These are phyloP conservation scores for Noturus placidus DNA, from an alignment of 2,113 vertebrate genomes.

Conservation along the genomic window DNA sequence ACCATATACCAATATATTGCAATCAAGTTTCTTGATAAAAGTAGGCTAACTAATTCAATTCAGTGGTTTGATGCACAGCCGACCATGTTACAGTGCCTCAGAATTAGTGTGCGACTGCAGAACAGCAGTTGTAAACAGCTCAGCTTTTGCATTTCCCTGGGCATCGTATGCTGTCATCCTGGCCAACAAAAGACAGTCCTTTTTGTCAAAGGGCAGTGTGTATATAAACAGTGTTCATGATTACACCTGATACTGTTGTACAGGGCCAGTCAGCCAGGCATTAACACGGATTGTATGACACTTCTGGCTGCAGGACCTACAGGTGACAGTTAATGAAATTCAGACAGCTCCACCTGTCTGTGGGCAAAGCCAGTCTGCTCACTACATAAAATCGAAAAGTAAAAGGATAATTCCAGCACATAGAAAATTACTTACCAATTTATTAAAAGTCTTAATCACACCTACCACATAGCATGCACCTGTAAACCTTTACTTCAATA, in stretches of 20 bases:
- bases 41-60: constrained; percentile 30
- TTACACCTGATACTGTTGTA: constrained; percentile 58
- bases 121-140: constrained; percentile 18
- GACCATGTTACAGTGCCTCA: constrained; percentile 6
- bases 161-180: constrained; percentile 4
- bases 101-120: not conserved
- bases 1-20: not conserved
- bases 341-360: constrained; percentile 59
- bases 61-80: not conserved
- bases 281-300: constrained; percentile 58
- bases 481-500: not conserved
- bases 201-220: constrained; percentile 3
- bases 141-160: not conserved
- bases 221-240: constrained; percentile 60
- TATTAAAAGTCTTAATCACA: not conserved
- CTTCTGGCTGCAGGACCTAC: constrained; percentile 50
- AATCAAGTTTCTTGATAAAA: not conserved
- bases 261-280: constrained; percentile 55
- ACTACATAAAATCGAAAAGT: not conserved
- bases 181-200: not conserved
- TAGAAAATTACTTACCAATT: not conserved
- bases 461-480: not conserved
- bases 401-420: not conserved
- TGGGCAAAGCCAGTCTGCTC: constrained; percentile 42
- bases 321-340: constrained; percentile 62